These are phyloP conservation scores for Lateolabrax maculatus DNA, from an alignment of 2,797 vertebrate species.

Conservation along the genomic window DNA sequence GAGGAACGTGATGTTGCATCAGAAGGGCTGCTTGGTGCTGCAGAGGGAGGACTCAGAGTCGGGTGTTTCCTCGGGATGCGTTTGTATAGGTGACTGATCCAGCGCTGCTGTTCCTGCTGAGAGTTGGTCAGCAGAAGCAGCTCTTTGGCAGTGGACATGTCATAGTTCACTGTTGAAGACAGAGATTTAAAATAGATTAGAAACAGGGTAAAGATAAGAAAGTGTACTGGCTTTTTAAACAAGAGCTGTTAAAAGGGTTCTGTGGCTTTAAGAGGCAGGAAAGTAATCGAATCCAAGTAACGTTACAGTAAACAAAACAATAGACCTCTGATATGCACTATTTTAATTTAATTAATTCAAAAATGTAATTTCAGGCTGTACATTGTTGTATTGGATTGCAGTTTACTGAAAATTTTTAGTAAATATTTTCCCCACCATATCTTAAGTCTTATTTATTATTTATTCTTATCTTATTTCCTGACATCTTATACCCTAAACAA, in stretches of 20 bases:
- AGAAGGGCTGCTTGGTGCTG: constrained; percentile 12
- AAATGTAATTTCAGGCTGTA: not conserved
- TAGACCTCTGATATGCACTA: not conserved
- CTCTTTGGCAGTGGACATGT: constrained; percentile 96
- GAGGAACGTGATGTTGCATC: constrained; percentile 44
- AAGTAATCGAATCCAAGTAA: not conserved
- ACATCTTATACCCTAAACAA: not conserved
- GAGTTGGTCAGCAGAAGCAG: constrained; percentile 93
- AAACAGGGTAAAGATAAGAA: not conserved
- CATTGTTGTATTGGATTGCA: not conserved
- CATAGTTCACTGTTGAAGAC: constrained; percentile 90
- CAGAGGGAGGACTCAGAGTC: constrained; percentile 76
- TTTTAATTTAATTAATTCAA: not conserved
- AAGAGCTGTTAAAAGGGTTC: not conserved
- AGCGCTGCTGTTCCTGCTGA: constrained; percentile 94
- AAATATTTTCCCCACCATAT: not conserved
- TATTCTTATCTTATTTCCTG: not conserved
- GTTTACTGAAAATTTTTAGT: not conserved
- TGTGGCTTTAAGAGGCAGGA: not conserved
- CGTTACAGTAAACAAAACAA: too few species aligned
- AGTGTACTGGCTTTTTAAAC: not conserved
- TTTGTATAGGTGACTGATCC: constrained; percentile 95
- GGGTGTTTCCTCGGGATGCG: constrained; percentile 95
- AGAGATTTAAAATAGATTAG: constrained; percentile 1
- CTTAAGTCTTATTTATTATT: too few species aligned